Conservation (phyloP, 2,888 invertebrate species). For the Ophraella communa region DNA sequence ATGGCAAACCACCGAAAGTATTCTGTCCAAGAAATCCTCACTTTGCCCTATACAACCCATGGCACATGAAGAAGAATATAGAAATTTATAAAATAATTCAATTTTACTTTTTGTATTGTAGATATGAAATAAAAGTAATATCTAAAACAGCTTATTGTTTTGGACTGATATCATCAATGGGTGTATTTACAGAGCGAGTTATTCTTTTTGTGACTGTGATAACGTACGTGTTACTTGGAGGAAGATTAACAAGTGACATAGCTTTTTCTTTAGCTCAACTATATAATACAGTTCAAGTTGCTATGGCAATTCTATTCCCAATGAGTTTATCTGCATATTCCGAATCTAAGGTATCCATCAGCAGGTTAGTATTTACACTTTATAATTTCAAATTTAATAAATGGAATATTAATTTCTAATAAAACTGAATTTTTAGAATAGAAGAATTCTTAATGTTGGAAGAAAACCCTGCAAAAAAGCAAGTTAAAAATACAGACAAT, state of each 20-base stretch:
- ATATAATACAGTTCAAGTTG: slow-evolving; percentile 71
- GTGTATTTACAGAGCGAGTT: slow-evolving; percentile 84
- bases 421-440: slow-evolving; percentile 3
- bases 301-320: slow-evolving; percentile 49
- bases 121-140: slow-evolving; percentile 70
- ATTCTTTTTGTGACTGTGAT: slow-evolving; percentile 83
- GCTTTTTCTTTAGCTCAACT: slow-evolving; percentile 81
- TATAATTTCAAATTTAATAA: background rate
- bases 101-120: slow-evolving; percentile 27
- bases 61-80: background rate
- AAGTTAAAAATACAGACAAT: background rate
- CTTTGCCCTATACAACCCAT: too few species aligned
- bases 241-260: slow-evolving; percentile 64
- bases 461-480: slow-evolving; percentile 41
- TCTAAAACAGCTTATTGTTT: slow-evolving; percentile 70
- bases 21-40: too few species aligned
- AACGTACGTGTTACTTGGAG: slow-evolving; percentile 74
- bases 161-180: slow-evolving; percentile 68
- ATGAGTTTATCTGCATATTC: slow-evolving; percentile 45
- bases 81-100: background rate
- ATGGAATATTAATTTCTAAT: background rate
- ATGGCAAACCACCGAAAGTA: too few species aligned
- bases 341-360: slow-evolving; percentile 49
- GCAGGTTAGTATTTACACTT: slow-evolving; percentile 40
- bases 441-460: slow-evolving; percentile 47